Conservation (phyloP, 2,888 invertebrate species). For the Drosophila tripunctata region DNA sequence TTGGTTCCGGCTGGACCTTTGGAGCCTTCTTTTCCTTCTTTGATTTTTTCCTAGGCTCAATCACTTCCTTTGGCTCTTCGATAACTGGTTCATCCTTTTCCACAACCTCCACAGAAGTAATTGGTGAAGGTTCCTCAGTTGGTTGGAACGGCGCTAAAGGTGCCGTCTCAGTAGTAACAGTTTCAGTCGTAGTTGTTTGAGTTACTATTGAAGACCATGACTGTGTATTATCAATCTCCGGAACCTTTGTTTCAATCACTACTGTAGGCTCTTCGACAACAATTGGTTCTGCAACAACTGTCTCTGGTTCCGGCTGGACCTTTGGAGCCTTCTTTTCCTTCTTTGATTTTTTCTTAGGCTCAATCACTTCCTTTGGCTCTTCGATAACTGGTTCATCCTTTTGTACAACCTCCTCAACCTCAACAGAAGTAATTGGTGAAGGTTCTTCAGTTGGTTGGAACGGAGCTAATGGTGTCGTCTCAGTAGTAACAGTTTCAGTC, state of each 20-base stretch:
- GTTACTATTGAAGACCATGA: conserved; percentile 53
- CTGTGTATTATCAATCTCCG: background rate
- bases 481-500: background rate
- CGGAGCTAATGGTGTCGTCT: background rate
- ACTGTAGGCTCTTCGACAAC: too few species aligned
- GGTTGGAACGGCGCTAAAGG: background rate
- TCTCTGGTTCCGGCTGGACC: too few species aligned
- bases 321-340: too few species aligned
- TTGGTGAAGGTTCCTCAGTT: background rate
- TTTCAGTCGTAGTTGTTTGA: conserved; percentile 10
- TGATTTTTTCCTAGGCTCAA: too few species aligned
- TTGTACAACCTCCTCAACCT: background rate
- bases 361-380: background rate
- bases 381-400: background rate
- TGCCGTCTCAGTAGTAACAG: background rate
- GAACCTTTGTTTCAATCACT: too few species aligned
- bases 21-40: too few species aligned
- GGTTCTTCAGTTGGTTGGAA: background rate
- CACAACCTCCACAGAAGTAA: background rate
- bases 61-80: background rate
- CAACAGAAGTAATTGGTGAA: background rate
- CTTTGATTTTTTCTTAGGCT: too few species aligned
- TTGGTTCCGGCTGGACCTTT: too few species aligned
- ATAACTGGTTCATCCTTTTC: background rate
- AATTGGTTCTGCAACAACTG: too few species aligned